Base-by-base conservation (phyloP, 2,888 invertebrate species). In the Panzeria rudis region DNA sequence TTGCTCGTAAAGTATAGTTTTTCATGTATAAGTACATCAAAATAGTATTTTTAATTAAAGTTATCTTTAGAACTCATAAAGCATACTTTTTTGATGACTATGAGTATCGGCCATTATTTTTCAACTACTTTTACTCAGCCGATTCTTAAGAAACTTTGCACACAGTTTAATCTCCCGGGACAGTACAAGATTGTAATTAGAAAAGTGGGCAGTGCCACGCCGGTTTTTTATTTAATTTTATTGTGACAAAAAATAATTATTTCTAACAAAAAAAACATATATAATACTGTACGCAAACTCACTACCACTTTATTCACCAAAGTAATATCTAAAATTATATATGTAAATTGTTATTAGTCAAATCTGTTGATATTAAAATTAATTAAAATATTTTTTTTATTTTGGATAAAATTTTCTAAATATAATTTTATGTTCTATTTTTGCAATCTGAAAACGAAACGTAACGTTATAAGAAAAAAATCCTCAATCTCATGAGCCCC, bases 401-500 rank as follows among this genome's bases (percentile, higher is more conserved):
- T 66, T 66, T 35, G 32, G 20, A 64, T 41, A n/a, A n/a, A 64
- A 41, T n/a, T 64, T 38, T 17, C n/a, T 4, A 20, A 59, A 35
- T 32, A 0, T 56, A 1, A 56, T 25, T 56, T n/a, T n/a, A 7
- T 23, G 1, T 52, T 23, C 3, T 23, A 23, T 13, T 52, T 52
- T 23, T 6, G 2, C 20, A 50, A 54, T 15, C 8, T 20, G 32
- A 41, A 20, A 20, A 20, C 7, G 4, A 50, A 50, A 8, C 47
- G 6, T 32, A 59, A 61, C 13, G 47, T 68, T 59, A 47, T 50
- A 38, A 64, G n/a, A 64, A 47, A 9, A 56, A 85, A 77, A 75
- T 75, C 56, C 69, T 78, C 82, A 62, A 75, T 81, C 85, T 85
- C 85, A 35, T 69, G 85, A 85, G 85, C 85, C 85, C 85, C 81